These are phyloP conservation scores for Aporophyla nigra DNA, from an alignment of 2,888 invertebrate species.

Conservation along the genomic window DNA sequence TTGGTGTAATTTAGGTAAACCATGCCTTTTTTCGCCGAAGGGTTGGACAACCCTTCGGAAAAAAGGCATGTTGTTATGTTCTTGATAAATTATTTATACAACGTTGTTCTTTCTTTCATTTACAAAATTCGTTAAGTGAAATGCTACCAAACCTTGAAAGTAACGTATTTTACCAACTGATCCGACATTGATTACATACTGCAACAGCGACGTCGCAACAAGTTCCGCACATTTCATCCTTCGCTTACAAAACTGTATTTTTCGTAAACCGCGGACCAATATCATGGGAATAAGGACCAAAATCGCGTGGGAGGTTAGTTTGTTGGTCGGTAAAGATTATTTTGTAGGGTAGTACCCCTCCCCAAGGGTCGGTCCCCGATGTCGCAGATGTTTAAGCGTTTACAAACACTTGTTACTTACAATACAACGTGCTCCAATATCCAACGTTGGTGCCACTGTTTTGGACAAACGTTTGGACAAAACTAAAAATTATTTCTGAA, in stretches of 20 bases:
- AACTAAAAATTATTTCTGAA: slow-evolving; percentile 30
- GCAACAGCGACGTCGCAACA: slow-evolving; percentile 65
- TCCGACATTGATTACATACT: slow-evolving; percentile 62
- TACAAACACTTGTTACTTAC: slow-evolving; percentile 79
- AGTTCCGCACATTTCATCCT: slow-evolving; percentile 53
- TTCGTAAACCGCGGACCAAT: slow-evolving; percentile 1
- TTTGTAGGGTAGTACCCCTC: slow-evolving; percentile 64
- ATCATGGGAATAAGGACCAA: slow-evolving; percentile 24
- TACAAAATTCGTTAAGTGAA: slow-evolving; percentile 52
- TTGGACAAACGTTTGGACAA: slow-evolving; percentile 41
- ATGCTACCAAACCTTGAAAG: slow-evolving; percentile 46
- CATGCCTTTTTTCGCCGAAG: too few species aligned
- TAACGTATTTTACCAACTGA: slow-evolving; percentile 58
- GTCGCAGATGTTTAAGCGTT: slow-evolving; percentile 77
- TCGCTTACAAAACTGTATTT: slow-evolving; percentile 24
- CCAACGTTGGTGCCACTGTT: slow-evolving; percentile 40
- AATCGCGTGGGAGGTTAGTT: slow-evolving; percentile 30
- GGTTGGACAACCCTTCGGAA: too few species aligned
- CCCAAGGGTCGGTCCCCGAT: slow-evolving; percentile 70
- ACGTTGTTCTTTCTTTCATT: slow-evolving; percentile 10
- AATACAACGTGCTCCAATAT: slow-evolving; percentile 59
- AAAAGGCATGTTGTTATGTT: too few species aligned
- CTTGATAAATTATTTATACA: background rate
- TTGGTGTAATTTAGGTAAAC: too few species aligned
- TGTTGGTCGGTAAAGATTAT: slow-evolving; percentile 12